These are phyloP conservation scores for Colossoma macropomum DNA, from an alignment of 2,113 vertebrate genomes.

Conservation along the genomic window DNA sequence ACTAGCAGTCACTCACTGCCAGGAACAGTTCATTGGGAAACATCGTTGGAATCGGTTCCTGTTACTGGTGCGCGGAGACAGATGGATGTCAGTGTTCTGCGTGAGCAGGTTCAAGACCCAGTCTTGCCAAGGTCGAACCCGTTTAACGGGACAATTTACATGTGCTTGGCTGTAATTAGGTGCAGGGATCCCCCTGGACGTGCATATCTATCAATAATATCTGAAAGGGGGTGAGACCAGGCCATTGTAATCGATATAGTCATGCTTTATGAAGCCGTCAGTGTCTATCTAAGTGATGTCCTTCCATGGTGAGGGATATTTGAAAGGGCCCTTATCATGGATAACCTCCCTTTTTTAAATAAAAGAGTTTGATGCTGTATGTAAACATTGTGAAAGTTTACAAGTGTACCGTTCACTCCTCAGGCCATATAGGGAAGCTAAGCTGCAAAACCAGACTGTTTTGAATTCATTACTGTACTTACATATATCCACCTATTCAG, in stretches of 20 bases:
- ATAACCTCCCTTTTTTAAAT: too few relatives aligned
- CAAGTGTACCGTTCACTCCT: too few relatives aligned
- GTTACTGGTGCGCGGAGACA: slow-evolving; percentile 5
- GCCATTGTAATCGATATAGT: slow-evolving; percentile 13
- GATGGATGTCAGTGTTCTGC: neutral
- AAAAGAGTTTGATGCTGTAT: too few relatives aligned
- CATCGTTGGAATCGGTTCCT: neutral
- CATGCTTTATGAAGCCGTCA: slow-evolving; percentile 6
- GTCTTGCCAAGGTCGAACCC: slow-evolving; percentile 25
- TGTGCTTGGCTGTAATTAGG: slow-evolving; percentile 7
- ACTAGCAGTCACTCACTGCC: slow-evolving; percentile 4
- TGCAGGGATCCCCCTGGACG: neutral
- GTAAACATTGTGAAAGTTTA: too few relatives aligned
- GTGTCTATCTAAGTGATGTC: neutral
- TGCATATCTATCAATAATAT: slow-evolving; percentile 34
- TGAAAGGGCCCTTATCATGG: neutral
- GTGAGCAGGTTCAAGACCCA: slow-evolving; percentile 1
- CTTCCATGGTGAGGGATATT: neutral
- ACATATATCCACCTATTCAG: too few relatives aligned
- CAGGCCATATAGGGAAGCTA: too few relatives aligned
- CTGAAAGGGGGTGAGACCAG: slow-evolving; percentile 12
- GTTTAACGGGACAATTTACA: slow-evolving; percentile 30
- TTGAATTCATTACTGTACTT: too few relatives aligned
- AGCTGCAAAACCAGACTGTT: too few relatives aligned
- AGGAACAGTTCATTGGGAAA: slow-evolving; percentile 11